Evolutionary conservation across 2,797 vertebrate species (phyloP), one percentile per base, ranked within the genome.

Genomic region (Chelon auratus): DNA sequence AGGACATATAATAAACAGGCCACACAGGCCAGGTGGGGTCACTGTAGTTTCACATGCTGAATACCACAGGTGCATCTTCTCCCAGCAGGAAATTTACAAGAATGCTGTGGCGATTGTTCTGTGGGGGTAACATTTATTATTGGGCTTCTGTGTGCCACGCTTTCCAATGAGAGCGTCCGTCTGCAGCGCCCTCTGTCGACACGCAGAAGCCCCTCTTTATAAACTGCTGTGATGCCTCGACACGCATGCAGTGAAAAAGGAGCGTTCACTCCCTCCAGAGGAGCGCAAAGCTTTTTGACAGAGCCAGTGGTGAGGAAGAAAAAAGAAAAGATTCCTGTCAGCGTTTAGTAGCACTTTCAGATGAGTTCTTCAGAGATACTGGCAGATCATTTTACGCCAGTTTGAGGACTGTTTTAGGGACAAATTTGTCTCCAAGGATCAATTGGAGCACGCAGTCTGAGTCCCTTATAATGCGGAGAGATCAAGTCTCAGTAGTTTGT

Each of bases 401-500:
- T 84, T 88, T 76, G n/a, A 66, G 71, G 83, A 63, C 75, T 87
- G 79, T 85, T 89, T 84, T 76, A 83, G 55, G 71, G 80, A 77
- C 64, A 83, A 39, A 70, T 61, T 33, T 72, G 63, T 71, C 66
- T 77, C 47, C 62, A 75, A 58, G 80, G 79, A 72, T 74, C 75
- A 72, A 57, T 54, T 67, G 80, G 83, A 82, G 78, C 73, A 68
- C 73, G 36, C 70, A 14, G 80, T 59, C 68, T 62, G 87, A 80
- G 75, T 78, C 55, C 60, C 58, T 54, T 79, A 87, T 82, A 78
- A 92, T 91, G 92, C 90, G 80, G 89, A 92, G 77, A 86, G 88
- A 87, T 77, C 89, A 87, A 87, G 87, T 92, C 85, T 84, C 78
- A 68, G 80, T 88, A 89, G 89, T 92, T 89, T 87, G 83, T 87